Base-by-base conservation (phyloP, 2,888 invertebrate species). In the Torymus tubicola region DNA sequence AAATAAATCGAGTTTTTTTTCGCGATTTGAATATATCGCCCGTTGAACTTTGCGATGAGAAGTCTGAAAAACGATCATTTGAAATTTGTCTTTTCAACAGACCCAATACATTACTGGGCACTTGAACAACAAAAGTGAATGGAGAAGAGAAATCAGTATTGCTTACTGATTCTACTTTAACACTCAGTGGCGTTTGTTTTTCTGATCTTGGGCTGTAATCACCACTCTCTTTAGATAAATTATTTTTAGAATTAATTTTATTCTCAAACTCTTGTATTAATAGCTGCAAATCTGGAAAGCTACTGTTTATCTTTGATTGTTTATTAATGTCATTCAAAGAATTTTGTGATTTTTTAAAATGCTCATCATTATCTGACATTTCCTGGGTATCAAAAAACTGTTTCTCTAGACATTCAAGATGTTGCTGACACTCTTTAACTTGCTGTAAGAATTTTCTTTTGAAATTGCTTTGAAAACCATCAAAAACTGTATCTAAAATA, bases 401-500 rank as follows among this genome's bases (percentile, higher is more conserved):
- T 75, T 78, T 74, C 75, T 81, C 78, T 58, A 81, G 75, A 13
- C 67, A 61, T 18, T 71, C 1, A 52, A 81, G 57, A 68, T 78
- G 70, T 31, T 78, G 16, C 68, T 78, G 71, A 24, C 71, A 81
- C 14, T 81, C 75, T 67, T 78, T 75, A 2, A 78, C 50, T 81
- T 74, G 74, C 57, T 78, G 18, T 18, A 78, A 72, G 63, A 78
- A 81, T 53, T 72, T 11, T 55, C 52, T 61, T 70, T 78, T 78
- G 61, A 50, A 18, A 60, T 18, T 78, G 65, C 61, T 70, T 63
- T 61, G 55, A 68, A n/a, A 64, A 10, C 50, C 65, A 65, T 14
- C 24, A 24, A 14, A 18, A 16, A 71, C 42, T 65, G 63, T 42
- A 64, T 78, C 69, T 73, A 24, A 70, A 71, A 72, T 24, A 24